Conservation (phyloP, 2,888 invertebrate species). For the Digitonthophagus gazella region DNA sequence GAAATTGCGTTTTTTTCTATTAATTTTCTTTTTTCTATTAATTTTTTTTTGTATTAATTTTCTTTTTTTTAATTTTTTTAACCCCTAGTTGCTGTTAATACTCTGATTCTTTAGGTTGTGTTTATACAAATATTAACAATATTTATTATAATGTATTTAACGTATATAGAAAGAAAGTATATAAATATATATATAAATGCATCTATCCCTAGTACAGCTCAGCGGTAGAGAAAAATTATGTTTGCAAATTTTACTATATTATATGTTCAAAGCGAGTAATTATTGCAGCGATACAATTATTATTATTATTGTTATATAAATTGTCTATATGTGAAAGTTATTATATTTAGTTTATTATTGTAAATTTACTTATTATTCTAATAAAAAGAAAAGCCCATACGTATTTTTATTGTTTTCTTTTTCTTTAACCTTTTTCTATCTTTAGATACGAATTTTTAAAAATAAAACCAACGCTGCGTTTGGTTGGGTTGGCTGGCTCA, state of each 20-base stretch:
- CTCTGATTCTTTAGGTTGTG: conserved; percentile 21
- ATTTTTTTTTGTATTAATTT: conserved; percentile 14
- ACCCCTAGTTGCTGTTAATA: no score
- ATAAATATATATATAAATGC: neutral
- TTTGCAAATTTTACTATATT: conserved; percentile 4
- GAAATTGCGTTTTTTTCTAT: neutral
- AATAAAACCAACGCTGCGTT: no score
- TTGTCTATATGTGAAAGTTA: conserved; percentile 29
- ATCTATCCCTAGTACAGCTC: conserved; percentile 16
- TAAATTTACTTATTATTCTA: conserved; percentile 6
- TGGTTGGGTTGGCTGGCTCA: no score
- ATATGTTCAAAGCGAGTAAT: neutral
- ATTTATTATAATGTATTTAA: conserved; percentile 20
- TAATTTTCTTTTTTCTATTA: conserved; percentile 7
- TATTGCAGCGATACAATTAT: neutral
- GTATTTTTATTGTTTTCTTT: no score
- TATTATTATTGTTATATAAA: conserved; percentile 20
- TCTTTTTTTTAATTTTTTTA: conserved; percentile 13
- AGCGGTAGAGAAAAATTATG: conserved; percentile 14
- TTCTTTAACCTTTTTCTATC: no score
- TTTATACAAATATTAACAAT: conserved; percentile 22
- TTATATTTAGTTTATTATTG: conserved; percentile 25
- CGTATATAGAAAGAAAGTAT: conserved; percentile 8
- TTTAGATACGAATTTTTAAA: no score
- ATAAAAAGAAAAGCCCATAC: neutral